A percentile compares a stretch with the other conserved stretches of the same genome.
Evolutionary conservation across 2,113 vertebrate species (phyloP).

Genomic region (Chaetops frenatus): DNA sequence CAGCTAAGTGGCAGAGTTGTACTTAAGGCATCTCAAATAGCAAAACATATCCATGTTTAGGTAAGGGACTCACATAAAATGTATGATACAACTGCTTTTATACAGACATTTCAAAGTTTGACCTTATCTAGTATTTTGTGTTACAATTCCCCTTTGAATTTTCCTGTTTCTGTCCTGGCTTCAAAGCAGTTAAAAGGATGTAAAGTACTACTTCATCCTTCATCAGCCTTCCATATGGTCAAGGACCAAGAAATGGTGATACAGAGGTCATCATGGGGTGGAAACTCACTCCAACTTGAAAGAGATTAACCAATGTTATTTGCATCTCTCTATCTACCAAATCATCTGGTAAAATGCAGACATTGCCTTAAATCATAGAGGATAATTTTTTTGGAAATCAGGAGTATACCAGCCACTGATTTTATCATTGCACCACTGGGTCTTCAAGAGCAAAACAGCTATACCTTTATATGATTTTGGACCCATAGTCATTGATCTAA

Average conservation of each 20-base stretch:
- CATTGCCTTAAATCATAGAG: not conserved
- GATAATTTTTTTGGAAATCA: not conserved
- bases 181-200: not conserved
- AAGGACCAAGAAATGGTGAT: not conserved
- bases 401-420: not conserved
- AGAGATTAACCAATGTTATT: not conserved
- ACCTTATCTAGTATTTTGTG: not conserved
- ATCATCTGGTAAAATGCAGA: not conserved
- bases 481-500: not conserved
- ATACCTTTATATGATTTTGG: not conserved
- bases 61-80: not conserved
- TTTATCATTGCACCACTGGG: not conserved
- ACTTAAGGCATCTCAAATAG: not conserved
- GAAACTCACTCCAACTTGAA: not conserved
- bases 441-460: not conserved
- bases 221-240: not conserved
- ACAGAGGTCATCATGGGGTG: not conserved
- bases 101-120: not conserved
- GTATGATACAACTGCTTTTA: not conserved
- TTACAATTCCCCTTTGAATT: not conserved
- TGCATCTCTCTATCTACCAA: not conserved
- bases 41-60: not conserved
- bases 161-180: not conserved
- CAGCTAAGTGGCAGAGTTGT: not conserved
- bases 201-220: not conserved